A percentile compares a stretch with the other conserved stretches of the same genome.
phyloP scores from a whole-genome alignment of 2,113 vertebrate species.

The Solea solea region DNA sequence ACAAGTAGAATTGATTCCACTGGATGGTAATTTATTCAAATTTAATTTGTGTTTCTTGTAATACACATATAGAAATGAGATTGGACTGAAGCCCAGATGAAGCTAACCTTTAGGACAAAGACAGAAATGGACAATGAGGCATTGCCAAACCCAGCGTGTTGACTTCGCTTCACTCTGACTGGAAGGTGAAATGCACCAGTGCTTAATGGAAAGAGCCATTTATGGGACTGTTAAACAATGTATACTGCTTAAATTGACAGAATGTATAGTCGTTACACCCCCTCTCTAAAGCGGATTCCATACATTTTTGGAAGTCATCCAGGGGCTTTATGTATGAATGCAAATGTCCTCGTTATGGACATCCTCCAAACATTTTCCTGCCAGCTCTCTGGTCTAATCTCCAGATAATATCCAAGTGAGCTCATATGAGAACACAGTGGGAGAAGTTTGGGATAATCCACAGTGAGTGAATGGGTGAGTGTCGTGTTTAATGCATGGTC shows the following conservation, averaged over 20 bases:
- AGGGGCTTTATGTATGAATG: no score
- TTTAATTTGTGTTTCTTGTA: neutral
- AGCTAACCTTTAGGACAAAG: neutral
- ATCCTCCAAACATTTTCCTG: no score
- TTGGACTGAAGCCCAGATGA: no score
- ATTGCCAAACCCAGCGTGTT: neutral
- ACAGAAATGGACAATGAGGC: neutral
- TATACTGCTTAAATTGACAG: slow-evolving; percentile 44
- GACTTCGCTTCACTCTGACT: slow-evolving; percentile 14
- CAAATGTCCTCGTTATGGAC: no score
- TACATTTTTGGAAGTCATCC: no score
- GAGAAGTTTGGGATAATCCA: no score
- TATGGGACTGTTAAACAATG: slow-evolving; percentile 45
- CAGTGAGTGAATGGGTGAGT: no score
- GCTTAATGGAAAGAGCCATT: slow-evolving; percentile 31
- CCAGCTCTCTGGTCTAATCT: no score
- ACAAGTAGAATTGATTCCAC: neutral
- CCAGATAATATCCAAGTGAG: no score
- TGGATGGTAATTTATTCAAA: neutral
- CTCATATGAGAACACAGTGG: no score
- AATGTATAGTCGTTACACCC: slow-evolving; percentile 35
- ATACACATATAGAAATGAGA: no score
- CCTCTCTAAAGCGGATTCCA: neutral
- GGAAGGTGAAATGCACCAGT: slow-evolving; percentile 18
- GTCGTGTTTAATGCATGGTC: no score